These are phyloP conservation scores for Catocala fraxini DNA, from an alignment of 2,888 invertebrate genomes.

Conservation along the genomic window DNA sequence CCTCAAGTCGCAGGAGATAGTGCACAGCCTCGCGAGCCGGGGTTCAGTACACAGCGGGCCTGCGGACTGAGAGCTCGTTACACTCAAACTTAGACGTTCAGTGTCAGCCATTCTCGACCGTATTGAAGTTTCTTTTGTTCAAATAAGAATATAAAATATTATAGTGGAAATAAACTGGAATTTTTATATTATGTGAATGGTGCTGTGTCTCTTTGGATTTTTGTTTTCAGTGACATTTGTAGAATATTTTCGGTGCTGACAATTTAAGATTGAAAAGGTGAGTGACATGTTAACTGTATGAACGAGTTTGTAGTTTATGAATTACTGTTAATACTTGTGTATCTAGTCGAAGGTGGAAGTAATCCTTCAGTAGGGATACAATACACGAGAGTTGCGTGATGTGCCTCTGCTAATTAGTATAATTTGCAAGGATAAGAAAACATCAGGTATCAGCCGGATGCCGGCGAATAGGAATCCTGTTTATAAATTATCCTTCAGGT, in stretches of 20 bases:
- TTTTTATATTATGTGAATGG: slow-evolving; percentile 47
- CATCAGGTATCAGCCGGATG: slow-evolving; percentile 49
- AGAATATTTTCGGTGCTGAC: slow-evolving; percentile 35
- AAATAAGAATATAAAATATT: slow-evolving; percentile 29
- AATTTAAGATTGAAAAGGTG: slow-evolving; percentile 46
- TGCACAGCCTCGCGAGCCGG: slow-evolving; percentile 56
- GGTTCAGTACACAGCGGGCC: slow-evolving; percentile 70
- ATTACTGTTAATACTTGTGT: slow-evolving; percentile 8
- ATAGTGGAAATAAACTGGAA: slow-evolving; percentile 40
- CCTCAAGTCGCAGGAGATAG: slow-evolving; percentile 78
- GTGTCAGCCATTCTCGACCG: slow-evolving; percentile 39
- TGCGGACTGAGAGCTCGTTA: slow-evolving; percentile 70
- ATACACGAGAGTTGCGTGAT: slow-evolving; percentile 43
- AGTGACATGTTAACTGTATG: slow-evolving; percentile 43
- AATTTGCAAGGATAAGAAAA: slow-evolving; percentile 47
- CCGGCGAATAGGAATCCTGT: slow-evolving; percentile 51
- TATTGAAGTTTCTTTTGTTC: slow-evolving; percentile 47
- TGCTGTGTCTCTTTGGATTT: slow-evolving; percentile 53
- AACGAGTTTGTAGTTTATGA: slow-evolving; percentile 16
- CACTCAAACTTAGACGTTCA: slow-evolving; percentile 53
- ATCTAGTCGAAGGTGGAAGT: not conserved
- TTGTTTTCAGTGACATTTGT: slow-evolving; percentile 49
- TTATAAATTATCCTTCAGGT: slow-evolving; percentile 57
- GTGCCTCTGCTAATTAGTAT: slow-evolving; percentile 39
- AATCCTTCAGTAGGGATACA: slow-evolving; percentile 14